phyloP scores from a whole-genome alignment of 2,113 vertebrate species.

The Brachyistius frenatus region DNA sequence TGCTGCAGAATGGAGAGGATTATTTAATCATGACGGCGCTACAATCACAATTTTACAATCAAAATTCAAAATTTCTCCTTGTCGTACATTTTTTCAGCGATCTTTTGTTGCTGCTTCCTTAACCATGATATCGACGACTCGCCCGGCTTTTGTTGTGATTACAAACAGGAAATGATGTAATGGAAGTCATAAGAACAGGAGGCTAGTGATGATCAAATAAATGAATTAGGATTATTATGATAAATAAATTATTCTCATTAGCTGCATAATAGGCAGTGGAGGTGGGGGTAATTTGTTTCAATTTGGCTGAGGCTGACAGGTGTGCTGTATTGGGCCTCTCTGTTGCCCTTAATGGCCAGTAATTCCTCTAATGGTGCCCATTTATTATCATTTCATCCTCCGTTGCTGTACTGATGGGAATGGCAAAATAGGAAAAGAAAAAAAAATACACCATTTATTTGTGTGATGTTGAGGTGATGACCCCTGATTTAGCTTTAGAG shows the following conservation, averaged over 20 bases:
- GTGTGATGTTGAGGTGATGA: conserved; percentile 54
- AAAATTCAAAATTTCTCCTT: rapidly evolving
- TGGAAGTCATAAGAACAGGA: conserved; percentile 66
- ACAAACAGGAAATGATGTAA: conserved; percentile 75
- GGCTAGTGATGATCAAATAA: conserved; percentile 82
- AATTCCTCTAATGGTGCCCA: conserved; percentile 86
- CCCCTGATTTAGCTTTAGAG: conserved; percentile 33
- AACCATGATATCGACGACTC: conserved; percentile 26
- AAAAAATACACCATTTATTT: conserved; percentile 61
- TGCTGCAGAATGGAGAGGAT: neutral
- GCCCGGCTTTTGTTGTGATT: conserved; percentile 48
- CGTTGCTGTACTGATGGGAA: conserved; percentile 70
- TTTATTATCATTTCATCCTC: conserved; percentile 86
- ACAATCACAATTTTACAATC: neutral
- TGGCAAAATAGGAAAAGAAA: conserved; percentile 59
- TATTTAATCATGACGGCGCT: neutral
- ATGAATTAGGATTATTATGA: conserved; percentile 84
- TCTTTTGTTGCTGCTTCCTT: neutral
- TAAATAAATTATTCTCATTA: conserved; percentile 86
- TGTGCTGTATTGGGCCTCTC: conserved; percentile 80
- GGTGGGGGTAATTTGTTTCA: conserved; percentile 85
- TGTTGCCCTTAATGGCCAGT: conserved; percentile 84
- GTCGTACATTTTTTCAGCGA: neutral
- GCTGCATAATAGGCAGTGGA: conserved; percentile 78
- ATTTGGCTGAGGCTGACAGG: conserved; percentile 84